Evolutionary conservation across 2,113 vertebrate species (phyloP).

Genomic region (Arizona elegans): DNA sequence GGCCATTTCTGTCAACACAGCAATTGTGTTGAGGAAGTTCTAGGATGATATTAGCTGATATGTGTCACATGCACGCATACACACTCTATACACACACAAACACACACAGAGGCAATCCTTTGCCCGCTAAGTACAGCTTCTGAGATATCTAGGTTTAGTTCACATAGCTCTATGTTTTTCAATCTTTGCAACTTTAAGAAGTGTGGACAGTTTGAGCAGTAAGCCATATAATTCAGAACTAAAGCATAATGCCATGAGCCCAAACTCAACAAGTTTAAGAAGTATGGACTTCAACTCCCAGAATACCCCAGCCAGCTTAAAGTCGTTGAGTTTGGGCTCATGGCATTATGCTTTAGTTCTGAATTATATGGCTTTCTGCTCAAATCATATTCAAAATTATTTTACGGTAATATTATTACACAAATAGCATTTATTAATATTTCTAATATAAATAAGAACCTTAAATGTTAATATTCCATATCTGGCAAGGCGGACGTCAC

Average conservation of each 20-base stretch:
- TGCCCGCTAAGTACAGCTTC: not conserved
- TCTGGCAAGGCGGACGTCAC: not conserved
- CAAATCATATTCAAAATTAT: not conserved
- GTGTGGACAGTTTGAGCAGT: too few relatives aligned
- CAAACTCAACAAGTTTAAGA: too few relatives aligned
- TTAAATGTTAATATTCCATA: not conserved
- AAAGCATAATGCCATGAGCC: too few relatives aligned
- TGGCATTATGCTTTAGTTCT: not conserved
- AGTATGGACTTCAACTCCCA: not conserved
- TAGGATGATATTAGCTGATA: slow-evolving; percentile 59
- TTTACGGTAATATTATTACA: not conserved
- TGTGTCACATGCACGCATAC: not conserved
- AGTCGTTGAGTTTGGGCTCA: not conserved
- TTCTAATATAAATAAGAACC: not conserved
- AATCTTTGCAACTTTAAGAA: not conserved
- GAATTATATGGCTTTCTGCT: not conserved
- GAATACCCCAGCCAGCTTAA: not conserved
- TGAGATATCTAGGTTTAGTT: not conserved
- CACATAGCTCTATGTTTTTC: not conserved
- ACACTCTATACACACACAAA: not conserved
- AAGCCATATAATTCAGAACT: too few relatives aligned
- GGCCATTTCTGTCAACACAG: slow-evolving; percentile 60
- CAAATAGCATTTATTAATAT: not conserved
- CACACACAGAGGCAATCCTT: not conserved
- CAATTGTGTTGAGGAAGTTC: slow-evolving; percentile 64